Evolutionary conservation across 2,797 vertebrate genomes (phyloP), one percentile per base, ranked within the genome.

Genomic region (Austrolebias charrua): DNA sequence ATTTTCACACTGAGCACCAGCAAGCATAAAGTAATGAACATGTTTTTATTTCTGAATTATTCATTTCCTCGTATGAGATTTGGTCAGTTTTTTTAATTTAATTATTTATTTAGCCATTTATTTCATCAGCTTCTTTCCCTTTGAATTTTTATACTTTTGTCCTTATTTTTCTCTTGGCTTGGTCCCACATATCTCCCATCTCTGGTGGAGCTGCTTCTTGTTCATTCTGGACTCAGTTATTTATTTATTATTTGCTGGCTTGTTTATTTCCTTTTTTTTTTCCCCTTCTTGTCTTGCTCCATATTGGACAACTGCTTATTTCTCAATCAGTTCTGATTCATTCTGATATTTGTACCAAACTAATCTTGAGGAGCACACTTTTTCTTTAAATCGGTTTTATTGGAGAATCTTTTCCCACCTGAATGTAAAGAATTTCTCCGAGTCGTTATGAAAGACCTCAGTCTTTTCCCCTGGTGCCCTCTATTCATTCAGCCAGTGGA

Each of bases 31-130:
- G 19, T 43, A 67, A 14, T 45, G 43, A 76, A 70, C 47, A 64
- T 73, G 31, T 45, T 60, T 76, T 75, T 61, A 53, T 54, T 56
- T 71, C 19, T 51, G 24, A 73, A 45, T 63, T 51, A 57, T 73
- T 78, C 43, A 50, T 54, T 20, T 51, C 18, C 18, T 54, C 33
- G 33, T 46, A 14, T 47, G 14, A 40, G 2, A 67, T 52, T 46
- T 62, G 4, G 18, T 54, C 43, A 42, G 0, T 35, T 2, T 71
- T 56, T 50, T 13, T 35, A 35, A 24, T 2, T 35, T 35, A 12
- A 13, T 40, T 5, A 46, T 46, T 24, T 4, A 52, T 52, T 58
- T 13, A 45, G 71, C 53, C 33, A 3, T 46, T 55, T 24, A 18
- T 45, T 57, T 51, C 5, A 35, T 49, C 63, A 28, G 11, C 38